These are phyloP conservation scores for Cactoblastis cactorum DNA, from an alignment of 2,888 invertebrate species.

Conservation along the genomic window DNA sequence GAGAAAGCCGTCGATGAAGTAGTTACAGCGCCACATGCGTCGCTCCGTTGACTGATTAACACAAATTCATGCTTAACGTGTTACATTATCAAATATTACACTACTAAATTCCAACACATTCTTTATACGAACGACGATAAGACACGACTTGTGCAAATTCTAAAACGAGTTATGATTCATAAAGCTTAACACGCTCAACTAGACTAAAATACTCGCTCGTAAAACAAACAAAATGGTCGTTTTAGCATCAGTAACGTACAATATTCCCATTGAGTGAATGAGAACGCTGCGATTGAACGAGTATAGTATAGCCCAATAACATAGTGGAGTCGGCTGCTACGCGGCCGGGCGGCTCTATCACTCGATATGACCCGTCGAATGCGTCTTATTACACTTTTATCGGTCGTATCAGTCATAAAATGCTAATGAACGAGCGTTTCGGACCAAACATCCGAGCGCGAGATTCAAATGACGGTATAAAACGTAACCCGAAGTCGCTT, in stretches of 20 bases:
- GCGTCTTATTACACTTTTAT: conserved; percentile 78
- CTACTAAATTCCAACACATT: neutral
- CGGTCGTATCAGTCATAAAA: conserved; percentile 78
- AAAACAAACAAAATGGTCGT: conserved; percentile 52
- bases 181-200: conserved; percentile 24
- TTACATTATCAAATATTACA: neutral
- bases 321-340: conserved; percentile 52
- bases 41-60: conserved; percentile 17
- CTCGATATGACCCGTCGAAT: conserved; percentile 70
- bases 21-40: conserved; percentile 51
- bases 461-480: conserved; percentile 77
- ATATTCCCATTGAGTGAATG: conserved; percentile 58
- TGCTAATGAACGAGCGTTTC: conserved; percentile 76
- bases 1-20: conserved; percentile 51
- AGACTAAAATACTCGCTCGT: conserved; percentile 36
- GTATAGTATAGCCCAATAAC: conserved; percentile 59
- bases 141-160: conserved; percentile 20
- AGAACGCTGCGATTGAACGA: conserved; percentile 55
- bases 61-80: neutral
- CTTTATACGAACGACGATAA: neutral
- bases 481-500: conserved; percentile 77
- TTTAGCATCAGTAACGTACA: conserved; percentile 49
- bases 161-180: conserved; percentile 31
- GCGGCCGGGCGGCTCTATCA: conserved; percentile 64
- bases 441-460: conserved; percentile 77